phyloP scores from a whole-genome alignment of 2,797 vertebrate species.

The Pseudomugil tenellus region DNA sequence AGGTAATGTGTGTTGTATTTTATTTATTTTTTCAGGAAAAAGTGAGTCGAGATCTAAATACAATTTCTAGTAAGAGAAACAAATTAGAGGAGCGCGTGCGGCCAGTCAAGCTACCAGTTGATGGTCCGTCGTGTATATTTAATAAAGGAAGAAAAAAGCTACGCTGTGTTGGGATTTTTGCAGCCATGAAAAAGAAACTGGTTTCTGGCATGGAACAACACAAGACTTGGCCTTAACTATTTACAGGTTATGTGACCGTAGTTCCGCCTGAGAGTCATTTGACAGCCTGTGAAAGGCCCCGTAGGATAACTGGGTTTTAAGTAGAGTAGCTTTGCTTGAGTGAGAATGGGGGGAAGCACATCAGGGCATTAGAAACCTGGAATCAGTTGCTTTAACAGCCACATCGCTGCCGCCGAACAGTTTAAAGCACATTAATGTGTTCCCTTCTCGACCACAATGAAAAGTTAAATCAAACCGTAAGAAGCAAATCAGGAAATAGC shows the following conservation, averaged over 20 bases:
- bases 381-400: constrained; percentile 42
- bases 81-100: constrained; percentile 32
- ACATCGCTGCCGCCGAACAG: not conserved
- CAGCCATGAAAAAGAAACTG: constrained; percentile 19
- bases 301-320: constrained; percentile 48
- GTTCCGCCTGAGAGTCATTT: constrained; percentile 53
- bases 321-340: constrained; percentile 31
- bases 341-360: constrained; percentile 25
- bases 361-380: constrained; percentile 20
- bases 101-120: constrained; percentile 49
- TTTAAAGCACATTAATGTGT: not conserved
- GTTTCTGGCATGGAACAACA: constrained; percentile 16
- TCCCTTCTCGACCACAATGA: not conserved
- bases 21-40: not conserved
- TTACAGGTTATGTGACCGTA: constrained; percentile 2
- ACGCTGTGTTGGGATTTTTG: constrained; percentile 15
- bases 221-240: not conserved
- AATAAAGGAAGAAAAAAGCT: constrained; percentile 11
- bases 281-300: constrained; percentile 70
- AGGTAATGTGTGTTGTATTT: not conserved
- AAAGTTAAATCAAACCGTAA: constrained; percentile 18
- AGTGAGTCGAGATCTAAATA: not conserved
- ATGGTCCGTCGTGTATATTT: constrained; percentile 54
- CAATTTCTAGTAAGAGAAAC: constrained; percentile 16
- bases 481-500: constrained; percentile 66